Conservation (phyloP, 2,797 vertebrate species). For the Bradypodion ventrale region DNA sequence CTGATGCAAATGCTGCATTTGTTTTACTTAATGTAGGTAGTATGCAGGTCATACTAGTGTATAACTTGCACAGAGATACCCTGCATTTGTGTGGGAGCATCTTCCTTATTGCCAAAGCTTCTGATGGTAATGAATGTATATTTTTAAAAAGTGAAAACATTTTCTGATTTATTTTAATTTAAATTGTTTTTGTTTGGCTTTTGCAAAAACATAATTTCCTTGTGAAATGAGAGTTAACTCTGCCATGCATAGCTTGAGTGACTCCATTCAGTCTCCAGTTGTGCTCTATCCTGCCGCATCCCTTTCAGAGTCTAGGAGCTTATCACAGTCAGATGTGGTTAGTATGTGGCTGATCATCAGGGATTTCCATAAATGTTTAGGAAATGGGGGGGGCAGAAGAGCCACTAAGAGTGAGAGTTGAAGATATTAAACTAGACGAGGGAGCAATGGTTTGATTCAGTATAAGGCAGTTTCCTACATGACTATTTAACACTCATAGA, state of each 20-base stretch:
- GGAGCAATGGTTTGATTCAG: background rate
- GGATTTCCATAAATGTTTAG: too few relatives aligned
- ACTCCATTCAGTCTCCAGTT: background rate
- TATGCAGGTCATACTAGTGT: slow-evolving; percentile 16
- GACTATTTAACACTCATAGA: too few relatives aligned
- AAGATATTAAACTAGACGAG: too few relatives aligned
- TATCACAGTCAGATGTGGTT: too few relatives aligned
- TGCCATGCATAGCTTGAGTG: background rate
- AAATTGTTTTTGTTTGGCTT: background rate
- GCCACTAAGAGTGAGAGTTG: too few relatives aligned
- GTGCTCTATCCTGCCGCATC: background rate
- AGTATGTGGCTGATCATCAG: too few relatives aligned
- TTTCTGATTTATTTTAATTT: slow-evolving; percentile 24
- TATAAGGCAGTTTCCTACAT: background rate
- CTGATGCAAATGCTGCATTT: slow-evolving; percentile 52
- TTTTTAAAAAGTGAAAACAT: slow-evolving; percentile 10
- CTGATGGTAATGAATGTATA: slow-evolving; percentile 3
- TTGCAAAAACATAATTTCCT: slow-evolving; percentile 26
- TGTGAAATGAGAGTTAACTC: background rate
- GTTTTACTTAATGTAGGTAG: slow-evolving; percentile 28
- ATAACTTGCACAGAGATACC: slow-evolving; percentile 40
- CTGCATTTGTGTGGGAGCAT: slow-evolving; percentile 11
- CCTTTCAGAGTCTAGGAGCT: background rate
- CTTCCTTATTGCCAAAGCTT: slow-evolving; percentile 32
- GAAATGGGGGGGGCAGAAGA: too few relatives aligned